Evolutionary conservation across 2,113 vertebrate species (phyloP).

Genomic region (Syngnathus scovelli): DNA sequence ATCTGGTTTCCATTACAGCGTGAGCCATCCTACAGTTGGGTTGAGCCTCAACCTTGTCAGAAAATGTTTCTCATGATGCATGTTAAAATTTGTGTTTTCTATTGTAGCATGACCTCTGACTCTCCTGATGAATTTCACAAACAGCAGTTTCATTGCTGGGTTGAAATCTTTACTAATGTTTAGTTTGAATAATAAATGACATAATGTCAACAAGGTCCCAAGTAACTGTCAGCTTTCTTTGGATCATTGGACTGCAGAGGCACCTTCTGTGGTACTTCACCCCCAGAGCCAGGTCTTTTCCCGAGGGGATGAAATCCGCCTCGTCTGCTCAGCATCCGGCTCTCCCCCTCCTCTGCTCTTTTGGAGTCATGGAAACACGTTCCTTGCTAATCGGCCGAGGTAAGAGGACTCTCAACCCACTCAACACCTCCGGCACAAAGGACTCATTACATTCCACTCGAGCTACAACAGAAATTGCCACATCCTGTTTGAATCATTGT

Average conservation of each 20-base stretch:
- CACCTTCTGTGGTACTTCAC: constrained; percentile 74
- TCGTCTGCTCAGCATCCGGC: constrained; percentile 79
- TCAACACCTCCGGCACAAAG: constrained; percentile 53
- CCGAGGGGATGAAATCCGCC: constrained; percentile 73
- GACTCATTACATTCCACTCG: constrained; percentile 45
- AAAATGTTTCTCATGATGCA: constrained; percentile 38
- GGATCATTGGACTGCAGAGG: constrained; percentile 64
- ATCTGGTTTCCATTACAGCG: constrained; percentile 66
- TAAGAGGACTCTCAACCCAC: constrained; percentile 56
- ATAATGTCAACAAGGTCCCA: constrained; percentile 15
- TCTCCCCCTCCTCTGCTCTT: constrained; percentile 70
- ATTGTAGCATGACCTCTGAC: constrained; percentile 21
- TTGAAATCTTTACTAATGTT: constrained; percentile 23
- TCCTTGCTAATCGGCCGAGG: constrained; percentile 67
- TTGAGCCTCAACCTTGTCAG: constrained; percentile 43
- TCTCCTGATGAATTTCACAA: constrained; percentile 31
- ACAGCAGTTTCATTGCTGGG: constrained; percentile 2
- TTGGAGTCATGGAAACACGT: constrained; percentile 78
- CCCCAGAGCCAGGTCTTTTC: constrained; percentile 70
- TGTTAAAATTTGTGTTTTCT: constrained; percentile 34
- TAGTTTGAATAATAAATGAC: constrained; percentile 43
- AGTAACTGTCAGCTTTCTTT: constrained; percentile 35
- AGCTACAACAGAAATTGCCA: constrained; percentile 24
- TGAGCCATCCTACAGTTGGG: constrained; percentile 34
- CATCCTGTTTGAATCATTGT: constrained; percentile 46